Percentiles rank a stretch among this genome's conserved stretches.
Conservation (phyloP, 1,140 invertebrate species). For the Ceratosolen fusciceps region DNA sequence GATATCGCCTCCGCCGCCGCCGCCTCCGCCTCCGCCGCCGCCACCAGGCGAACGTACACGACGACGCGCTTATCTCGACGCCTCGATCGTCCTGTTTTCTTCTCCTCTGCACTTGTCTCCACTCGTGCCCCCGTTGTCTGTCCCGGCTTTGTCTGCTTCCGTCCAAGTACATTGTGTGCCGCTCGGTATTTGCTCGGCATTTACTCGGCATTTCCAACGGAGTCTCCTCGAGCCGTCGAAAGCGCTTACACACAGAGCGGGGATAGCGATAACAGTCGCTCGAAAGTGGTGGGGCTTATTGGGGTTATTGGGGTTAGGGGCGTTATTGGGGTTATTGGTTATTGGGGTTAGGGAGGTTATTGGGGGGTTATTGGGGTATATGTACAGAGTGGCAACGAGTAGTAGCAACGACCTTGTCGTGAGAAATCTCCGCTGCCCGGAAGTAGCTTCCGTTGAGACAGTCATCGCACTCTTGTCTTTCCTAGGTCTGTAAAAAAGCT, state of each 20-base stretch:
- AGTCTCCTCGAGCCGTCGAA: neutral
- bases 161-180: neutral
- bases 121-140: neutral
- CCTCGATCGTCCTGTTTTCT: neutral
- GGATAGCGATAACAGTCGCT: neutral
- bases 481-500: too few relatives aligned
- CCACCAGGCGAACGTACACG: too few relatives aligned
- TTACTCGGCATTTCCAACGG: too few relatives aligned
- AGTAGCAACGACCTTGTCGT: neutral
- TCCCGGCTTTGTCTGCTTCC: neutral
- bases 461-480: neutral
- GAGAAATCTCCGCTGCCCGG: neutral
- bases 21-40: too few relatives aligned
- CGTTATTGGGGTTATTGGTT: too few relatives aligned
- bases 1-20: neutral
- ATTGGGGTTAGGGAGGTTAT: too few relatives aligned
- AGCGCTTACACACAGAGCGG: neutral
- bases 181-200: too few relatives aligned
- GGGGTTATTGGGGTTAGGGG: too few relatives aligned
- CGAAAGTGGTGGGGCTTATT: too few relatives aligned
- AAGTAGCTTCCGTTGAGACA: neutral
- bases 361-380: too few relatives aligned
- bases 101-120: neutral
- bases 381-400: too few relatives aligned
- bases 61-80: neutral